Conservation (phyloP, 53 echinoderm and acorn worm genomes). For the Luidia sarsii region DNA sequence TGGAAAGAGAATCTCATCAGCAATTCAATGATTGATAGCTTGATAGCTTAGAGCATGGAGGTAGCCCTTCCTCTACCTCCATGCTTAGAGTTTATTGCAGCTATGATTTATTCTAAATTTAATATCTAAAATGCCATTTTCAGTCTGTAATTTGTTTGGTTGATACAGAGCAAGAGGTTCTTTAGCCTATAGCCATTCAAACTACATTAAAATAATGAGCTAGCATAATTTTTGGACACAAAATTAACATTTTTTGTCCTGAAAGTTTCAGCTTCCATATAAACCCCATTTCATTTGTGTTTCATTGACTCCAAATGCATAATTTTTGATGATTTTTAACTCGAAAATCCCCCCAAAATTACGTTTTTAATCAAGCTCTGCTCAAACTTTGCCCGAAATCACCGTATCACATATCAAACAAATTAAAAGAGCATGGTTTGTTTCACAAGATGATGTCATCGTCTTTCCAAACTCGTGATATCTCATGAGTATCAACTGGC, state of each 20-base stretch:
- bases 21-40: too few species aligned
- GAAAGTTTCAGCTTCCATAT: conserved; percentile 9
- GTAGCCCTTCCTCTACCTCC: too few species aligned
- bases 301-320: neutral
- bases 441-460: neutral
- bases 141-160: too few species aligned
- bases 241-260: conserved; percentile 7
- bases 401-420: neutral
- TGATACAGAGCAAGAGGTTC: too few species aligned
- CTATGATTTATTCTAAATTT: too few species aligned
- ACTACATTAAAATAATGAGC: too few species aligned
- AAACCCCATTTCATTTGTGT: neutral
- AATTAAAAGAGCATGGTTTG: neutral
- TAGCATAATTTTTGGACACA: neutral
- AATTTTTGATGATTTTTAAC: neutral
- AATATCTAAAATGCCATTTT: too few species aligned
- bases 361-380: neutral
- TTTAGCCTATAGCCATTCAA: too few species aligned
- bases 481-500: neutral
- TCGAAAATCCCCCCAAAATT: neutral
- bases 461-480: conserved; percentile 2
- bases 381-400: neutral
- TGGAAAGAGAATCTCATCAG: too few species aligned
- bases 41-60: too few species aligned
- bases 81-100: too few species aligned